Evolutionary conservation across 2,797 vertebrate species (phyloP).

Genomic region (Furcifer pardalis): DNA sequence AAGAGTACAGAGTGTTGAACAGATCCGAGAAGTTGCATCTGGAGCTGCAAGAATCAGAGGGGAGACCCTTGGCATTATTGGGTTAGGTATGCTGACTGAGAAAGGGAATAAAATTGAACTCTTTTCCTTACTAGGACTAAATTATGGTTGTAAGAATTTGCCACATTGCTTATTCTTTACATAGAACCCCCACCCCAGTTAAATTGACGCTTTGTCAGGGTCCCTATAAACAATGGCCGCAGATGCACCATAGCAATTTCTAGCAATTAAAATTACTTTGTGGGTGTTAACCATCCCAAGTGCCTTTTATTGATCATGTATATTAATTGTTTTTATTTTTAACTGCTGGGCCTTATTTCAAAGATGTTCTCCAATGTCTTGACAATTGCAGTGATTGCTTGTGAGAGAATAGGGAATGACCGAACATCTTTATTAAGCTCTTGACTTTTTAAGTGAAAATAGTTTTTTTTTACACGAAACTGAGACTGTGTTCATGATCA

Average conservation of each 20-base stretch:
- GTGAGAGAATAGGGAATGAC: not conserved
- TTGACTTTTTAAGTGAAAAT: not conserved
- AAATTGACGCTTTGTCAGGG: not conserved
- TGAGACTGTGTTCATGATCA: not conserved
- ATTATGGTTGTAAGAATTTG: fast-evolving
- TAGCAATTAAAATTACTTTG: no score
- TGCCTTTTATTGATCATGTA: no score
- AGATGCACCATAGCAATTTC: no score
- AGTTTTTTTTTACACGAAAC: not conserved
- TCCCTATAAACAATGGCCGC: not conserved
- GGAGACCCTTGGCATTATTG: conserved; percentile 96
- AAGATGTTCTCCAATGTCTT: no score
- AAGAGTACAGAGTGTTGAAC: conserved; percentile 94
- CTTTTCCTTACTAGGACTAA: fast-evolving
- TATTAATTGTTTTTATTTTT: no score
- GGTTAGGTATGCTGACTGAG: conserved; percentile 82
- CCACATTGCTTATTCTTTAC: fast-evolving
- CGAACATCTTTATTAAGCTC: not conserved
- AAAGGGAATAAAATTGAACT: not conserved
- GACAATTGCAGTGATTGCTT: no score
- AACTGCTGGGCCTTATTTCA: no score
- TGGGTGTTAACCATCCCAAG: no score
- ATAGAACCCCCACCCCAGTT: not conserved
- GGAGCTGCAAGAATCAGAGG: conserved; percentile 95
- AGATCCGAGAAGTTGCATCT: conserved; percentile 97